Percentiles rank a stretch among this genome's conserved stretches.
Evolutionary conservation across 2,888 invertebrate species (phyloP).

Genomic region (Amphimallon solstitiale): DNA sequence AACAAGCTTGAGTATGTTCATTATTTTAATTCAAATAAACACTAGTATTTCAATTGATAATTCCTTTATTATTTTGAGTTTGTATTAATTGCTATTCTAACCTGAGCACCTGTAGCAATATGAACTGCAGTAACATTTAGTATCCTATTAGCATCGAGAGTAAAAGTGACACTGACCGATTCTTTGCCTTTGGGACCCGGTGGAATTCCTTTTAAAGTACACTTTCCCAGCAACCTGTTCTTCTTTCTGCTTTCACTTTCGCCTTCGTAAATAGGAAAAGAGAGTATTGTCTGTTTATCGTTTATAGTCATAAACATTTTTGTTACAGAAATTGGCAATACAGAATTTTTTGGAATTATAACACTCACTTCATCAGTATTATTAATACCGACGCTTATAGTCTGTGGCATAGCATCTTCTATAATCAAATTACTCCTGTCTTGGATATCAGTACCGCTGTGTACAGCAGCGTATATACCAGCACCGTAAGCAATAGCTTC

Average conservation of each 20-base stretch:
- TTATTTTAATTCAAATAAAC: no score
- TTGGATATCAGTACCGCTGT: conserved; percentile 42
- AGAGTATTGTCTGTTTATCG: not conserved
- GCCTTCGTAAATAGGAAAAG: not conserved
- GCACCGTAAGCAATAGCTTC: conserved; percentile 53
- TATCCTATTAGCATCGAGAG: not conserved
- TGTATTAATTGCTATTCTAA: not conserved
- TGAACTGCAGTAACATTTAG: not conserved
- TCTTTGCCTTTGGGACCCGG: not conserved
- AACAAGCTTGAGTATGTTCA: no score
- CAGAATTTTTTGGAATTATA: conserved; percentile 5
- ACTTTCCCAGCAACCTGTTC: not conserved
- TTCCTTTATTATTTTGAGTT: not conserved
- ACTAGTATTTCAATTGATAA: no score
- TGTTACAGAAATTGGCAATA: not conserved
- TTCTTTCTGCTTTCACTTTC: not conserved
- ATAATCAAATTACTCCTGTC: conserved; percentile 15
- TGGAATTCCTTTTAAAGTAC: not conserved
- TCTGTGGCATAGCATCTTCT: conserved; percentile 50
- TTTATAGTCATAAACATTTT: not conserved
- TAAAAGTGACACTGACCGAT: not conserved
- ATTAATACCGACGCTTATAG: conserved; percentile 37
- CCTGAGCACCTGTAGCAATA: not conserved
- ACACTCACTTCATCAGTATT: conserved; percentile 3
- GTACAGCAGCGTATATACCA: conserved; percentile 46